Base-by-base conservation (phyloP, 2,113 vertebrate species). In the Mystacornis crossleyi region DNA sequence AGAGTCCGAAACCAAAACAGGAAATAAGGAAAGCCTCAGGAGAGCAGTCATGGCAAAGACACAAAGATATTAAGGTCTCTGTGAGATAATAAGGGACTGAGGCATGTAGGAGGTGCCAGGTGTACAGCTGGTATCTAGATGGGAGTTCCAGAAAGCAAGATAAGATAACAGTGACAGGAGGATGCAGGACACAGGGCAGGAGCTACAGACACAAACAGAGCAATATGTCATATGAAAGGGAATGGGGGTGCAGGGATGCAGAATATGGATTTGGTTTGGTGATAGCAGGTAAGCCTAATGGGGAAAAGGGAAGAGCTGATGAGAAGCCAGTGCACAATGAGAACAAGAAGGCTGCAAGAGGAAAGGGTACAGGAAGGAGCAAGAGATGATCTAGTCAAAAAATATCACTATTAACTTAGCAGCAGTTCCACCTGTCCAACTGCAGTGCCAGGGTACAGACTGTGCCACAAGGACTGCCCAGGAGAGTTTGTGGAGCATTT, bases 91-190 rank as follows among this genome's bases (percentile, higher is more conserved):
- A 33, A 73, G 34, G 16, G 42, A 69, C 31, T 53, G 60, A 93
- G 48, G 18, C 23, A 50, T 0, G 0, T 0, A 62, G 29, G 33
- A 58, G 34, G 11, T 81, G 43, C 42, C 48, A 50, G 28, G 23
- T 70, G 25, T 47, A 65, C 45, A 70, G 36, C 48, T 75, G 48
- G 33, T n/a, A 60, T 34, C 79, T 20, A 72, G 50, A 60, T 55
- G 31, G 31, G 42, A 58, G 71, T 26, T 73, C 38, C 24, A 79
- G 53, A 79, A 73, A 77, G 26, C 58, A 61, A 80, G 9, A 3
- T 25, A 66, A 61, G 31, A 20, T 0, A 40, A 34, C 51, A 75
- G 28, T 1, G 25, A 57, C 40, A 65, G 58, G 43, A 92, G 29
- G 21, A 51, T 43, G 57, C 11, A 23, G 17, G 45, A 60, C 33